These are phyloP conservation scores for Paedocypris sp. DNA, from an alignment of 2,113 vertebrate genomes.

Conservation along the genomic window DNA sequence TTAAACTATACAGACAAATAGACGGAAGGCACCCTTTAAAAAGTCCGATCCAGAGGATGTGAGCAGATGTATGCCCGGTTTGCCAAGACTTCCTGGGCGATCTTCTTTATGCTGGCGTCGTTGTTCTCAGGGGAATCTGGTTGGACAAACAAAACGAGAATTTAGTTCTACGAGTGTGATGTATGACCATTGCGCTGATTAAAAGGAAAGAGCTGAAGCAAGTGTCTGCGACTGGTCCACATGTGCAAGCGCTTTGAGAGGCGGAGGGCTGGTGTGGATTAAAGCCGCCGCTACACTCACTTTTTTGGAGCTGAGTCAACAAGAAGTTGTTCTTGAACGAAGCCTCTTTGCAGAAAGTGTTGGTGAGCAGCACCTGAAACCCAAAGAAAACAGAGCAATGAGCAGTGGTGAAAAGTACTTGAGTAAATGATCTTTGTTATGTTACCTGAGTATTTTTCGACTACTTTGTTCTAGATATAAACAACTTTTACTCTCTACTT, in stretches of 20 bases:
- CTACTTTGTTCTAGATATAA: too few relatives aligned
- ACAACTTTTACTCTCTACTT: too few relatives aligned
- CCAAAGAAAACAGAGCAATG: neutral
- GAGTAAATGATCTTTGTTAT: too few relatives aligned
- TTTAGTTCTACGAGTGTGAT: too few relatives aligned
- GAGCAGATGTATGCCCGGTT: constrained; percentile 76
- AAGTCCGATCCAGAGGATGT: constrained; percentile 80
- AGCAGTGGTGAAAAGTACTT: too few relatives aligned
- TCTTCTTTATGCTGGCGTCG: constrained; percentile 81
- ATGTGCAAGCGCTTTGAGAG: constrained; percentile 46
- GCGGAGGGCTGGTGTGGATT: constrained; percentile 47
- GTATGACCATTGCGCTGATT: too few relatives aligned
- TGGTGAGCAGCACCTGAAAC: constrained; percentile 73
- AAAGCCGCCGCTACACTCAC: constrained; percentile 60
- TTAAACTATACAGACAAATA: too few relatives aligned
- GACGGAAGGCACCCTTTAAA: constrained; percentile 47
- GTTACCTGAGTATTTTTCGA: too few relatives aligned
- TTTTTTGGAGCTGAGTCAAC: constrained; percentile 71
- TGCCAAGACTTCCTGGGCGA: constrained; percentile 73
- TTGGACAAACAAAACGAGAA: too few relatives aligned
- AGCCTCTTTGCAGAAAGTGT: constrained; percentile 75
- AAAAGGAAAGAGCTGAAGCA: constrained; percentile 22
- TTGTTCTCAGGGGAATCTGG: constrained; percentile 79
- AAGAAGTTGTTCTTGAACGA: constrained; percentile 78
- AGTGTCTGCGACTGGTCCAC: constrained; percentile 23